These are phyloP conservation scores for Chiridota heheva DNA, from an alignment of 35 echinoderm and acorn worm genomes.

Conservation along the genomic window DNA sequence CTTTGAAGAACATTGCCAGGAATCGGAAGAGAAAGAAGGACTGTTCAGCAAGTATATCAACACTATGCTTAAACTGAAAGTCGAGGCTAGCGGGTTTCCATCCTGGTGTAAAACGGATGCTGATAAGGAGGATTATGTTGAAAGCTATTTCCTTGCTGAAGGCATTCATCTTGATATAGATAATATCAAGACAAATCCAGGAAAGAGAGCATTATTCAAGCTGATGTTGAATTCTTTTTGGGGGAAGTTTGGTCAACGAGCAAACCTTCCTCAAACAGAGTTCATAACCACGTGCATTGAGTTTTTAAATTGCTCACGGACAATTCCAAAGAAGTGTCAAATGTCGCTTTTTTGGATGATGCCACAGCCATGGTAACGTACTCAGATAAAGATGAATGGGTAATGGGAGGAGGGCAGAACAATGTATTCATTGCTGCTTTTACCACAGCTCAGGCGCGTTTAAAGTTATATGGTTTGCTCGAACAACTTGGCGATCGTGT, in stretches of 20 bases:
- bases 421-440: slow-evolving; percentile 75
- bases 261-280: slow-evolving; percentile 41
- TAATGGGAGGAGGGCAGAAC: too few species aligned
- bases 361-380: too few species aligned
- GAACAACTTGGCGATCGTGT: slow-evolving; percentile 24
- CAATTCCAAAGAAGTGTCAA: too few species aligned
- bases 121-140: slow-evolving; percentile 43
- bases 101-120: slow-evolving; percentile 46
- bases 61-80: too few species aligned
- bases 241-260: slow-evolving; percentile 70
- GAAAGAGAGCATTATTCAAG: slow-evolving; percentile 54
- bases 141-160: slow-evolving; percentile 42
- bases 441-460: slow-evolving; percentile 67
- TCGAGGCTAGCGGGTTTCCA: slow-evolving; percentile 67
- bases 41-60: too few species aligned
- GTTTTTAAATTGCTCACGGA: too few species aligned
- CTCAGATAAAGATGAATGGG: too few species aligned
- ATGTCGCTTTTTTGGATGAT: too few species aligned
- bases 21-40: slow-evolving; percentile 13
- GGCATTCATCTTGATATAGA: slow-evolving; percentile 48
- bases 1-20: slow-evolving; percentile 22
- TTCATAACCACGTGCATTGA: too few species aligned
- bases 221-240: slow-evolving; percentile 54
- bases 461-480: slow-evolving; percentile 48
- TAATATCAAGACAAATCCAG: slow-evolving; percentile 52